These are phyloP conservation scores for Porites evermanni DNA, from an alignment of 92 coral and sea anemone genomes.

Conservation along the genomic window DNA sequence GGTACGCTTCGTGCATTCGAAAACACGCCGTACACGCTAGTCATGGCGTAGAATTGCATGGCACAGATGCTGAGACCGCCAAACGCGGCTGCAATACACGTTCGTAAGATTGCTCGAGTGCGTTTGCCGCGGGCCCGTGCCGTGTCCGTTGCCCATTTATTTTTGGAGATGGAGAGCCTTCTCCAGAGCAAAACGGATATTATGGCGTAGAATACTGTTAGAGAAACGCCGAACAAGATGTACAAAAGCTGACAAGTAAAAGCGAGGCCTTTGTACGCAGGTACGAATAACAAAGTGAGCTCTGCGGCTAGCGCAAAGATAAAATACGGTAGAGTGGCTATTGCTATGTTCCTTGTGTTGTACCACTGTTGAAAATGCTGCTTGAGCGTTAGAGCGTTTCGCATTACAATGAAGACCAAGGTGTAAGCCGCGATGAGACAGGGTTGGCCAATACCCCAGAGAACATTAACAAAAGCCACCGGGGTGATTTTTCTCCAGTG, in stretches of 20 bases:
- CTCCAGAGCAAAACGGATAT: slow-evolving; percentile 69
- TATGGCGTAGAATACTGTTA: slow-evolving; percentile 63
- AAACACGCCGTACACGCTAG: slow-evolving; percentile 74
- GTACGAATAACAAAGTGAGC: slow-evolving; percentile 62
- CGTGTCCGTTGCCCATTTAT: slow-evolving; percentile 15
- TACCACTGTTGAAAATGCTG: slow-evolving; percentile 84
- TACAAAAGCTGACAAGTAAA: slow-evolving; percentile 79
- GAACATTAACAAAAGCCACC: slow-evolving; percentile 43
- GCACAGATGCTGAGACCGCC: slow-evolving; percentile 71
- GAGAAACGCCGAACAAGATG: slow-evolving; percentile 50
- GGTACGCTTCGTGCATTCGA: slow-evolving; percentile 55
- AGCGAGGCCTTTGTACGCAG: slow-evolving; percentile 52
- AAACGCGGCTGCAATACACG: slow-evolving; percentile 66
- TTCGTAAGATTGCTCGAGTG: slow-evolving; percentile 61
- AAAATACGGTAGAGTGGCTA: slow-evolving; percentile 77
- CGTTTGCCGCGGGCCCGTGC: slow-evolving; percentile 40
- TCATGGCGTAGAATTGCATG: slow-evolving; percentile 73
- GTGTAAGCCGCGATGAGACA: slow-evolving; percentile 78
- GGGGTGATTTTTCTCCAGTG: slow-evolving; percentile 66
- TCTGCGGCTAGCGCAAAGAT: slow-evolving; percentile 74
- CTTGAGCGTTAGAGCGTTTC: slow-evolving; percentile 74
- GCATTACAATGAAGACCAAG: slow-evolving; percentile 75
- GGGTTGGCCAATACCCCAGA: slow-evolving; percentile 88
- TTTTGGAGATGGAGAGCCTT: slow-evolving; percentile 40
- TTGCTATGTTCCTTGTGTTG: slow-evolving; percentile 70